Conservation (phyloP, 2,888 invertebrate genomes). For the Dimorphilus gyrociliatus region DNA sequence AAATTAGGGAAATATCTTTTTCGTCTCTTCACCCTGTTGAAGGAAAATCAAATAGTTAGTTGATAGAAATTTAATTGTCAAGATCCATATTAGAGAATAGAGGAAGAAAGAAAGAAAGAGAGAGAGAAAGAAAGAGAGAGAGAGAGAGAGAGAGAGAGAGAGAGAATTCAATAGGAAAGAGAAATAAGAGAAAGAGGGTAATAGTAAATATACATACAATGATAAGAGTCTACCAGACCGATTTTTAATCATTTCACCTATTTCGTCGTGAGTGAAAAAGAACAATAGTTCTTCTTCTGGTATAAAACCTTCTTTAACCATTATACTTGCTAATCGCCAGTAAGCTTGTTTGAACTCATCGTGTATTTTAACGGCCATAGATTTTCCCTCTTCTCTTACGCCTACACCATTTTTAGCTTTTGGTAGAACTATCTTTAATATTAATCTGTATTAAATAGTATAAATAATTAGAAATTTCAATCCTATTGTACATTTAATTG, state of each 20-base stretch:
- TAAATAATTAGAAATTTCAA: slow-evolving; percentile 2
- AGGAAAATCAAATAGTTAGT: no score
- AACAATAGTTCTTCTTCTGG: slow-evolving; percentile 51
- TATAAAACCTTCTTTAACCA: slow-evolving; percentile 48
- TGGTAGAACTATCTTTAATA: slow-evolving; percentile 48
- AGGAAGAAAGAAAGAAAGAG: no score
- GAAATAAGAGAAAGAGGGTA: no score
- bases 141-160: no score
- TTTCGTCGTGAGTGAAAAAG: slow-evolving; percentile 51
- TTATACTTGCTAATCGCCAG: slow-evolving; percentile 43
- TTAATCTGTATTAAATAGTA: slow-evolving; percentile 40
- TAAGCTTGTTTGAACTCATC: slow-evolving; percentile 49
- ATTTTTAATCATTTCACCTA: slow-evolving; percentile 43
- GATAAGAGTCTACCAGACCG: slow-evolving; percentile 45
- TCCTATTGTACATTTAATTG: no score
- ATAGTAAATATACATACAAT: slow-evolving; percentile 47
- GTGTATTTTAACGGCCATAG: slow-evolving; percentile 34
- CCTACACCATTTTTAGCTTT: slow-evolving; percentile 47
- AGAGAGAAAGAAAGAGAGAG: no score
- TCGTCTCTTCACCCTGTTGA: no score
- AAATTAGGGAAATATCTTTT: no score
- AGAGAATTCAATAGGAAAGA: no score
- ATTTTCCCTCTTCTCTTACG: slow-evolving; percentile 49
- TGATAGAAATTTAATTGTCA: no score
- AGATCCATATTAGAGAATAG: no score